A percentile compares a stretch with the other conserved stretches of the same genome.
Evolutionary conservation across 2,888 invertebrate species (phyloP).

Genomic region (Metellina segmentata): DNA sequence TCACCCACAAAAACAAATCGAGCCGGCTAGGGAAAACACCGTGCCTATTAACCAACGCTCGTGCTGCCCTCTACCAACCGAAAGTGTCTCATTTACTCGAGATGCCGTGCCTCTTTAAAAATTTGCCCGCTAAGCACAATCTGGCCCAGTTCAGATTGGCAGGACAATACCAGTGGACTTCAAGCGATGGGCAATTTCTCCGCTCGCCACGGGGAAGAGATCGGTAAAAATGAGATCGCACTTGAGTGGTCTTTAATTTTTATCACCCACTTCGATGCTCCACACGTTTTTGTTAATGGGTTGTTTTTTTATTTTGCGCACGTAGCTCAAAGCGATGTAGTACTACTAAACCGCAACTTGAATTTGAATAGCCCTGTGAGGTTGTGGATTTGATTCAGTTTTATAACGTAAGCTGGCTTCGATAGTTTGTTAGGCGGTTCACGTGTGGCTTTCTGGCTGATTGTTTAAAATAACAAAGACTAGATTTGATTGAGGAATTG

Average conservation of each 20-base stretch:
- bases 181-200: background rate
- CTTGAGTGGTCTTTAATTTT: conserved; percentile 13
- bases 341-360: background rate
- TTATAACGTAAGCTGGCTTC: too few species aligned
- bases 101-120: background rate
- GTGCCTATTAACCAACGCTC: conserved; percentile 7
- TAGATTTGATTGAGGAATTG: too few species aligned
- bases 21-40: background rate
- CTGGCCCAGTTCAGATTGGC: conserved; percentile 32
- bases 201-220: conserved; percentile 5
- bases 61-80: conserved; percentile 36
- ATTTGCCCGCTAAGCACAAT: background rate
- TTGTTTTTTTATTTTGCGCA: conserved; percentile 19
- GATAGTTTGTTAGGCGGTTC: too few species aligned
- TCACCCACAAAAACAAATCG: conserved; percentile 25
- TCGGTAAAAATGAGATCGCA: background rate
- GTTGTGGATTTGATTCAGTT: background rate
- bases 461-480: too few species aligned
- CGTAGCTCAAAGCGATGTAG: background rate
- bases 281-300: background rate
- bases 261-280: background rate
- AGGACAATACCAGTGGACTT: conserved; percentile 22
- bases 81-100: background rate
- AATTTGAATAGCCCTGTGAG: background rate
- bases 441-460: too few species aligned